Evolutionary conservation across 2,797 vertebrate genomes (phyloP), one percentile per base, ranked within the genome.

Genomic region (Gymnothorax javanicus): DNA sequence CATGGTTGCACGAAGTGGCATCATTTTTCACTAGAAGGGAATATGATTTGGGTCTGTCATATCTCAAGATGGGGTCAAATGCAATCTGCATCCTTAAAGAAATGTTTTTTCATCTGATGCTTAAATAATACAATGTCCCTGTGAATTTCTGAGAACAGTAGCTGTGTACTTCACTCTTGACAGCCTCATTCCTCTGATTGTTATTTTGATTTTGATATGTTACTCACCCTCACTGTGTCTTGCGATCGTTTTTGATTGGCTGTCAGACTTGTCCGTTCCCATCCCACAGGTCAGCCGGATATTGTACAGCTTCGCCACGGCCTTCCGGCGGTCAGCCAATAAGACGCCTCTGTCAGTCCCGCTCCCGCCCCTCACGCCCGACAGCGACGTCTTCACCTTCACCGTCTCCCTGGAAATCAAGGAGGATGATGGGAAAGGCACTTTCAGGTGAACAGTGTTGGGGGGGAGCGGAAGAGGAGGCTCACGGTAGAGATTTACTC

Each of bases 351-450:
- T 98, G 15, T 94, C 96, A 0, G 95, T 96, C 86, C 95, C 96
- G 88, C 90, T 96, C 33, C 96, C 97, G 4, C 97, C 97, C 0
- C 97, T 97, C 87, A 99, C 98, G 2, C 98, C 99, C 1, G 99
- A 99, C 96, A 99, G 97, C 4, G 98, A 99, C 89, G 96, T 99
- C 89, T 99, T 99, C 92, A 98, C 97, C 88, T 99, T 99, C 92
- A 99, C 98, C 0, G 98, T 99, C 89, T 98, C 98, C 84, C 95
- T 99, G 94, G 99, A 99, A 94, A 99, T 99, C 93, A 99, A 95
- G 91, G 99, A 99, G 94, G 99, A 99, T 91, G 99, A 99, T 85
- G 98, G 99, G 85, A 99, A 99, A 93, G 99, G 98, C 56, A 98
- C 98, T 86, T 99, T 98, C 96, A 99, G 98, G 99, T 99, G 94